Base-by-base conservation (phyloP, 2,888 invertebrate genomes). In the Cheilosia vulpina region DNA sequence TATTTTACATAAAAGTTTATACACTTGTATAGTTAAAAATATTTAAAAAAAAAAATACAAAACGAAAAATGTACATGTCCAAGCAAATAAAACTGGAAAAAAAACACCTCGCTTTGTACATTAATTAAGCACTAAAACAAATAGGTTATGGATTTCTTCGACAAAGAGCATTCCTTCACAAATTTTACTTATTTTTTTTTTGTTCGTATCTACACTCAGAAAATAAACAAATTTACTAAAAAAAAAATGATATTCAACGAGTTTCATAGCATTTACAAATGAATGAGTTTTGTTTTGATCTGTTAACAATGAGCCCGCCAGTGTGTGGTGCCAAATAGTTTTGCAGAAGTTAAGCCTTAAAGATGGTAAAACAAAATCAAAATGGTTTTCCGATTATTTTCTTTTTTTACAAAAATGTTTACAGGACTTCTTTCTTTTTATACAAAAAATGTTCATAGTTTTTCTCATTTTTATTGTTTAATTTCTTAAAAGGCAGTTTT, bases 401-500 rank as follows among this genome's bases (percentile, higher is more conserved):
- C 31, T 53, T 68, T 79, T 79, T 79, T 66, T 75, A 79, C 79
- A 84, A 84, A 27, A 84, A 75, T 69, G 73, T 80, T 80, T 81
- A 85, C 80, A 85, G 71, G 45, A 62, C 31, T 76, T 73, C 57
- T 57, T 60, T 79, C n/a, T 45, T 84, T 80, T 83, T 84, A 76
- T 85, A 85, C 85, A 81, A 81, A 83, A 83, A 72, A 76, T 75
- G 58, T 75, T 84, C 19, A 75, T 66, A 34, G 38, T 38, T 69
- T 43, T 65, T 47, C 45, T 58, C 50, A 69, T 71, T 75, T 52
- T 84, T 85, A 85, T 85, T 85, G 85, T 85, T 80, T 17, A 80
- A 66, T 85, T 85, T 76, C 71, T 76, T 76, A 85, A 84, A 85
- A 85, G 85, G 85, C 85, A 85, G 85, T 85, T 85, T 81, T 81